phyloP scores from a whole-genome alignment of 2,888 invertebrate species.

The Hirtodrosophila alboralis region DNA sequence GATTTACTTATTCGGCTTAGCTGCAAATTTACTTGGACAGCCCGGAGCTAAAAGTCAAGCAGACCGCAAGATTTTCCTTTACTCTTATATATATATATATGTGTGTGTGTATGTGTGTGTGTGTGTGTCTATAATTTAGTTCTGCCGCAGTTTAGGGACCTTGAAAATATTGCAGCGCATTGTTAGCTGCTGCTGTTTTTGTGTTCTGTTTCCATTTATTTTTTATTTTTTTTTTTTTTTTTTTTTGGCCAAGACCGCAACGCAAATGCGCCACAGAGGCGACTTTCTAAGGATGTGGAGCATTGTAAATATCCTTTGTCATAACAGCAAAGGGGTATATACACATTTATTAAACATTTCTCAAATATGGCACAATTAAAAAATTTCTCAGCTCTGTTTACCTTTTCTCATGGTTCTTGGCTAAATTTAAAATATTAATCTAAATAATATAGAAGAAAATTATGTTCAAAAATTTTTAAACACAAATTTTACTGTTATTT shows the following conservation, averaged over 20 bases:
- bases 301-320: slow-evolving; percentile 21
- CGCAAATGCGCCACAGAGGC: slow-evolving; percentile 55
- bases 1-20: slow-evolving; percentile 63
- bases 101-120: slow-evolving; percentile 8
- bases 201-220: slow-evolving; percentile 9
- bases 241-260: slow-evolving; percentile 42
- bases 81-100: not conserved
- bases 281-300: slow-evolving; percentile 35
- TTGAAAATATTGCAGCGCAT: slow-evolving; percentile 71
- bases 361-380: no score
- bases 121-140: slow-evolving; percentile 60
- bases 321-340: not conserved
- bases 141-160: slow-evolving; percentile 68
- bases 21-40: slow-evolving; percentile 48
- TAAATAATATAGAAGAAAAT: no score
- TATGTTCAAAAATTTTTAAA: no score
- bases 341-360: no score
- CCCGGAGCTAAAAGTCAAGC: slow-evolving; percentile 37
- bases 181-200: slow-evolving; percentile 38
- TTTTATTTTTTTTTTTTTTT: slow-evolving; percentile 6
- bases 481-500: no score
- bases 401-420: no score
- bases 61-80: slow-evolving; percentile 49
- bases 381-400: no score
- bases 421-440: no score